phyloP scores from a whole-genome alignment of 2,888 invertebrate genomes.

The Lycaena phlaeas region DNA sequence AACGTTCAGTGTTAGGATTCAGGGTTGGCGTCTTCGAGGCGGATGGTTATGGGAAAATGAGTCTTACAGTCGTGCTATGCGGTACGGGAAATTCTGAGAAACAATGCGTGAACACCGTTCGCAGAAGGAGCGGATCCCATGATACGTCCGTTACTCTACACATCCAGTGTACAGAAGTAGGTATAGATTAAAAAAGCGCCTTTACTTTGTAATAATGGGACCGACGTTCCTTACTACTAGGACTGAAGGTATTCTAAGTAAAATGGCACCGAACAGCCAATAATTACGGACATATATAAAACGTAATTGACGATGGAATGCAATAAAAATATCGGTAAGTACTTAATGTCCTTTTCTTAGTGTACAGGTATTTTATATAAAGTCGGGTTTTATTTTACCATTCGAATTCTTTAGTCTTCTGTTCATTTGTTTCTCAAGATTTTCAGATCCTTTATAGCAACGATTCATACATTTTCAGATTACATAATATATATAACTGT shows the following conservation, averaged over 20 bases:
- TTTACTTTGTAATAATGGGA: constrained; percentile 57
- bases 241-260: constrained; percentile 45
- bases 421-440: no score
- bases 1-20: constrained; percentile 38
- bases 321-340: constrained; percentile 3
- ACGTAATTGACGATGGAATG: constrained; percentile 19
- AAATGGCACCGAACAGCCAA: constrained; percentile 54
- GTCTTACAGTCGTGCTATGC: constrained; percentile 46
- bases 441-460: no score
- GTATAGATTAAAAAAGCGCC: constrained; percentile 63
- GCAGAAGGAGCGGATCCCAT: constrained; percentile 58
- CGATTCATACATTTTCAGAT: no score
- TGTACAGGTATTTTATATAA: no score
- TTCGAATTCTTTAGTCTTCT: no score
- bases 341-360: not conserved
- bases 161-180: constrained; percentile 47
- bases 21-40: constrained; percentile 46
- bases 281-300: constrained; percentile 31
- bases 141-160: constrained; percentile 46
- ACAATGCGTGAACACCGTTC: constrained; percentile 59
- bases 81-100: constrained; percentile 58
- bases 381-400: no score
- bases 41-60: constrained; percentile 37
- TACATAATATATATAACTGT: no score
- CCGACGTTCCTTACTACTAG: constrained; percentile 41